Base-by-base conservation (phyloP, 2,888 invertebrate genomes). In the Melinaea marsaeus region DNA sequence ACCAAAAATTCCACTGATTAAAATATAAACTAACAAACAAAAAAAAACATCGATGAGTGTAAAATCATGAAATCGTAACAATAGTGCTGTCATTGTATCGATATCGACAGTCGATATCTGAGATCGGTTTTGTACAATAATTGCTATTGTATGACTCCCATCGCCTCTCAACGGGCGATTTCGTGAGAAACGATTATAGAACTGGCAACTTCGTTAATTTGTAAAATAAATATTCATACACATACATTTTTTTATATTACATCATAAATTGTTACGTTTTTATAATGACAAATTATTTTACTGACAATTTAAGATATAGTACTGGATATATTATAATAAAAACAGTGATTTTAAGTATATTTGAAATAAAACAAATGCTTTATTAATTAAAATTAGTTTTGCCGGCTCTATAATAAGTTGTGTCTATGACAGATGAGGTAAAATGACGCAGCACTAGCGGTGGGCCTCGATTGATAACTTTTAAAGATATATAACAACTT, bases 61-160 rank as follows among this genome's bases (percentile, higher is more conserved):
- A 42, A 51, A 22, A 51, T 51, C 13, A 51, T 6, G 51, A 22
- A 22, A 22, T 51, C 51, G 22, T 51, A 51, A 51, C 45, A 57
- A 59, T 58, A 71, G 65, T 51, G 51, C 75, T 75, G 79, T 79
- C 78, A 75, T 68, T 68, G 61, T 62, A 68, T 71, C 72, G 74
- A 72, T 75, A 74, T 69, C 71, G 67, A 73, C 70, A 71, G 70
- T 72, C 69, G 66, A 64, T 67, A 73, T 72, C 71, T 72, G 55
- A 58, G 67, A 71, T 74, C 68, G 66, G 64, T 72, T 70, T 72
- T 72, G 71, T 72, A 78, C 76, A 78, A 76, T 81, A 82, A 82
- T 82, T 81, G 79, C 79, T 81, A 80, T 83, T 82, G 83, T 83
- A 70, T 70, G 69, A 61, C 66, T 67, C 61, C 68, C 75, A 72